Evolutionary conservation across 2,888 invertebrate genomes (phyloP).

Genomic region (Allolobophora icterica): DNA sequence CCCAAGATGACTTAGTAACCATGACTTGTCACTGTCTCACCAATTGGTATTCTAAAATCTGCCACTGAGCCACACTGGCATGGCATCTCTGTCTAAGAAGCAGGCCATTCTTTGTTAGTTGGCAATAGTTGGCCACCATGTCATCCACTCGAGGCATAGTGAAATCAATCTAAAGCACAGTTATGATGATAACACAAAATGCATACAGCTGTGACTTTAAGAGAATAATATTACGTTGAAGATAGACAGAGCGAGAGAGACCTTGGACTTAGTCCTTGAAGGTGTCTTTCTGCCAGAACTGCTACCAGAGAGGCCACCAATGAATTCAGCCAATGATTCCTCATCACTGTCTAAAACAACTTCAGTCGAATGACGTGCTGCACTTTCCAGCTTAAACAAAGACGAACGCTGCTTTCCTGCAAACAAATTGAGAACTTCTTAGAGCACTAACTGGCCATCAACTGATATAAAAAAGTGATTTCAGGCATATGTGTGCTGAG

Average conservation of each 20-base stretch:
- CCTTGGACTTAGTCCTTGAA: not conserved
- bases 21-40: too few species aligned
- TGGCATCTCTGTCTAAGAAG: too few species aligned
- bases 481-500: not conserved
- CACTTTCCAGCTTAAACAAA: constrained; percentile 35
- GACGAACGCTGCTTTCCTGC: not conserved
- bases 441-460: not conserved
- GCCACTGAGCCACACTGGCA: too few species aligned
- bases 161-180: not conserved
- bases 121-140: too few species aligned
- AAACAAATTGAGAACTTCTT: not conserved
- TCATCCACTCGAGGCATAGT: not conserved
- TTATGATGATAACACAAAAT: not conserved
- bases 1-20: too few species aligned
- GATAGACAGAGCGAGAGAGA: not conserved
- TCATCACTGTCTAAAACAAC: constrained; percentile 46
- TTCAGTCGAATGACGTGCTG: constrained; percentile 37
- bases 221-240: too few species aligned
- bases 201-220: not conserved
- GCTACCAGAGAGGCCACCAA: constrained; percentile 39
- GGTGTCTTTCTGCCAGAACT: constrained; percentile 22
- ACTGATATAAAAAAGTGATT: not conserved
- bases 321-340: constrained; percentile 46
- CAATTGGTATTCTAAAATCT: too few species aligned
- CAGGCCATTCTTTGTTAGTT: too few species aligned